Conservation (phyloP, 2,888 invertebrate species). For the Trichopria drosophilae region DNA sequence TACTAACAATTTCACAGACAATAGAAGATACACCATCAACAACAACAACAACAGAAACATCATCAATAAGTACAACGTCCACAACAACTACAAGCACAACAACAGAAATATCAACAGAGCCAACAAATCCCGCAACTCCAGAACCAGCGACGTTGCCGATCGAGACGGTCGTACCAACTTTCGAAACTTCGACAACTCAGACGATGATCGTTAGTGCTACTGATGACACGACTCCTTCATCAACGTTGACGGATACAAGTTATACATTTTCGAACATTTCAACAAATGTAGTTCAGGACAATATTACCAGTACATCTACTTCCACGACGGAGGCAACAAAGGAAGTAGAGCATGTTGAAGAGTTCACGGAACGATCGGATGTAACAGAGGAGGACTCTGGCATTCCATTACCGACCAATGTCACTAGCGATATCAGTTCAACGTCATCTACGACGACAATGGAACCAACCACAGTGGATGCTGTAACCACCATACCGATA, state of each 20-base stretch:
- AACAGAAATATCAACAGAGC: conserved; percentile 41
- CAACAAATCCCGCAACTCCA: too few species aligned
- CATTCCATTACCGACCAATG: too few species aligned
- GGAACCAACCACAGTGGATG: conserved; percentile 8
- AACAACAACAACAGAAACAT: conserved; percentile 31
- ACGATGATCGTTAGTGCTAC: too few species aligned
- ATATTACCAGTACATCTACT: too few species aligned
- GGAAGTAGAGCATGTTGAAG: too few species aligned
- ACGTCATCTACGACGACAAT: conserved; percentile 34
- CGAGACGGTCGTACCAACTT: conserved; percentile 27
- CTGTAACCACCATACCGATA: conserved; percentile 13
- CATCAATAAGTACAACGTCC: conserved; percentile 34
- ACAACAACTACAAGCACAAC: conserved; percentile 39
- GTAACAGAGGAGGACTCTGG: too few species aligned
- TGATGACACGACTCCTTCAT: too few species aligned
- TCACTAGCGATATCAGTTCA: conserved; percentile 35
- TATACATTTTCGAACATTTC: too few species aligned
- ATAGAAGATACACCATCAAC: conserved; percentile 41
- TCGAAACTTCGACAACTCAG: conserved; percentile 30
- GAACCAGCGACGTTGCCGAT: conserved; percentile 27
- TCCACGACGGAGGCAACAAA: too few species aligned
- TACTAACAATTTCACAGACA: conserved; percentile 59
- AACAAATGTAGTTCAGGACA: too few species aligned
- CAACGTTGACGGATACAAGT: too few species aligned
- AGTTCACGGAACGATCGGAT: too few species aligned